Evolutionary conservation across 2,888 invertebrate species (phyloP), one percentile per base, ranked within the genome.

Genomic region (Spodoptera exigua): DNA sequence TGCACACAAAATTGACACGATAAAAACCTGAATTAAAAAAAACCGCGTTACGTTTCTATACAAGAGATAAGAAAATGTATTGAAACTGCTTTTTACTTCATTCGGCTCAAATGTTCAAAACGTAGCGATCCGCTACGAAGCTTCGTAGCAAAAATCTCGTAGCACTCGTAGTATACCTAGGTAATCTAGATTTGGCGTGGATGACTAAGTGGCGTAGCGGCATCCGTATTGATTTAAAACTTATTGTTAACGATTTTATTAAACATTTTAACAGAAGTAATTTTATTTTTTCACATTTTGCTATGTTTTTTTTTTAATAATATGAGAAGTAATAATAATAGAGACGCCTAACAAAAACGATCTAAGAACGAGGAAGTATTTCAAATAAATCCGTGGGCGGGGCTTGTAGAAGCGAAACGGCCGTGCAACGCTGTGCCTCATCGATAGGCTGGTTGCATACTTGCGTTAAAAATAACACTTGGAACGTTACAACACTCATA

Each of bases 341-440:
- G 51, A 64, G n/a, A 61, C 63, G 58, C 62, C 43, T 56, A 74
- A 61, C 63, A 61, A 67, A 78, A 64, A 64, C 49, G 49, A 70
- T 74, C 70, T 72, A 84, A 80, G 78, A 81, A 90, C 83, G 73
- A 90, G 91, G 91, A 91, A 91, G 88, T 87, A 79, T 86, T 78
- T 75, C 75, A 68, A 81, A 80, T 78, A 78, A 84, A 84, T 86
- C 80, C 75, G 89, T 90, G 81, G 90, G 91, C 84, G 88, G 83
- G 78, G 86, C 79, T 82, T 82, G 82, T 83, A 82, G 77, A 78
- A 86, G 86, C 86, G 86, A 84, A 86, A 86, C 86, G 87, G 76
- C 74, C 82, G 84, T 86, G 85, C 85, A 86, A 71, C 78, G 78
- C 65, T 79, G 77, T 81, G 74, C 77, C 74, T 80, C 73, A 53